These are phyloP conservation scores for Galeopsomyia nigrocyanea DNA, from an alignment of 2,888 invertebrate genomes.

Conservation along the genomic window DNA sequence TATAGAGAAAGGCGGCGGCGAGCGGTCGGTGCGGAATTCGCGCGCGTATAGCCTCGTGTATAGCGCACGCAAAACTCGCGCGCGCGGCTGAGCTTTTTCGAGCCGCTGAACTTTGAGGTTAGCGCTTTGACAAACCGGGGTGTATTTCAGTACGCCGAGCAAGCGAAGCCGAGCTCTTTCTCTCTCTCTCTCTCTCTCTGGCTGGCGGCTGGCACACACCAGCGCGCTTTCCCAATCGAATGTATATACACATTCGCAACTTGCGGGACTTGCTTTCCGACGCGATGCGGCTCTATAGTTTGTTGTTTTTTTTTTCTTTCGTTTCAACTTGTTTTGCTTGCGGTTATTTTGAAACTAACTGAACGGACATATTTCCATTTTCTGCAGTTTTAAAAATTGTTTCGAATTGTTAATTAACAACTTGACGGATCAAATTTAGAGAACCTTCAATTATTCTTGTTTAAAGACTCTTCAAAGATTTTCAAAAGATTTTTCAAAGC, in stretches of 20 bases:
- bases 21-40: background rate
- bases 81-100: constrained; percentile 31
- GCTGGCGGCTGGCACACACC: constrained; percentile 11
- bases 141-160: background rate
- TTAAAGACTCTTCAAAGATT: no score
- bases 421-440: no score
- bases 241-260: background rate
- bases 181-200: constrained; percentile 12
- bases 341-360: no score
- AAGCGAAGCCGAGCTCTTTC: background rate
- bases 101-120: constrained; percentile 37
- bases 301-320: no score
- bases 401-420: no score
- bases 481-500: no score
- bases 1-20: background rate
- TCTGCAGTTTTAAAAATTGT: no score
- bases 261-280: no score
- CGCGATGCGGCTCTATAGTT: no score
- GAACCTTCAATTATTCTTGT: no score
- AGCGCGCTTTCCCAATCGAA: background rate
- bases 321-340: no score
- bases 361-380: no score
- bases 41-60: background rate
- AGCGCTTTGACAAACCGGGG: background rate
- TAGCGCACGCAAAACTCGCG: background rate